A percentile compares a stretch with the other conserved stretches of the same genome.
Conservation (phyloP, 2,888 invertebrate species). For the Scaptomyza tumidula region DNA sequence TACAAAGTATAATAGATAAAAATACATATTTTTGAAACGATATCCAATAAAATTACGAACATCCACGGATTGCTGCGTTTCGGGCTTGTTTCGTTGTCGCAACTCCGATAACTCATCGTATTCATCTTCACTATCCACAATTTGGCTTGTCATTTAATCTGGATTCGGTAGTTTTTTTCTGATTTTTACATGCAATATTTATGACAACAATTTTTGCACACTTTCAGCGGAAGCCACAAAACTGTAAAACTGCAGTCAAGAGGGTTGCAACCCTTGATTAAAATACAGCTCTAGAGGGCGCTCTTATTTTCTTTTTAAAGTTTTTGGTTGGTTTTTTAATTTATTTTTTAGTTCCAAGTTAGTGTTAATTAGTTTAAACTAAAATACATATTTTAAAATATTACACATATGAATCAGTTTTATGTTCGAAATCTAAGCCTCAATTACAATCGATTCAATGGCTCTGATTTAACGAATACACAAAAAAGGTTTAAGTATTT, state of each 20-base stretch:
- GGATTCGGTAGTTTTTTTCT: background rate
- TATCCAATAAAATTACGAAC: slow-evolving; percentile 29
- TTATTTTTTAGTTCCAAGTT: slow-evolving; percentile 61
- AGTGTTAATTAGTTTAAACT: slow-evolving; percentile 64
- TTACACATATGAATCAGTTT: slow-evolving; percentile 51
- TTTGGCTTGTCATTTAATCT: slow-evolving; percentile 57
- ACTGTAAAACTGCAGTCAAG: slow-evolving; percentile 20
- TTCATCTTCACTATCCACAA: slow-evolving; percentile 70
- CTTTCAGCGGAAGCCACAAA: slow-evolving; percentile 41
- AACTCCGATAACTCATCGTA: slow-evolving; percentile 72
- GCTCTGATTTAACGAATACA: slow-evolving; percentile 49
- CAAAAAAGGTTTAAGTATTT: slow-evolving; percentile 50
- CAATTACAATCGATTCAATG: slow-evolving; percentile 51
- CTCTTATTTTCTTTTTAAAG: slow-evolving; percentile 16
- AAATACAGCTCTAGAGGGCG: slow-evolving; percentile 22
- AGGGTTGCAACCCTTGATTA: slow-evolving; percentile 44
- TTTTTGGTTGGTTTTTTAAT: slow-evolving; percentile 35
- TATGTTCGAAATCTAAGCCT: slow-evolving; percentile 38
- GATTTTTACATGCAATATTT: slow-evolving; percentile 8
- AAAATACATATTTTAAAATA: slow-evolving; percentile 62
- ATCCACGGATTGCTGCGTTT: slow-evolving; percentile 60
- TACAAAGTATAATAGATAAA: slow-evolving; percentile 32
- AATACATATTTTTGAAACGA: background rate
- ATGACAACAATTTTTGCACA: slow-evolving; percentile 14
- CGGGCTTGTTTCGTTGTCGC: slow-evolving; percentile 55